Evolutionary conservation across 92 coral and sea anemone species (phyloP), one percentile per base, ranked within the genome.

Genomic region (Palythoa heliodiscus): DNA sequence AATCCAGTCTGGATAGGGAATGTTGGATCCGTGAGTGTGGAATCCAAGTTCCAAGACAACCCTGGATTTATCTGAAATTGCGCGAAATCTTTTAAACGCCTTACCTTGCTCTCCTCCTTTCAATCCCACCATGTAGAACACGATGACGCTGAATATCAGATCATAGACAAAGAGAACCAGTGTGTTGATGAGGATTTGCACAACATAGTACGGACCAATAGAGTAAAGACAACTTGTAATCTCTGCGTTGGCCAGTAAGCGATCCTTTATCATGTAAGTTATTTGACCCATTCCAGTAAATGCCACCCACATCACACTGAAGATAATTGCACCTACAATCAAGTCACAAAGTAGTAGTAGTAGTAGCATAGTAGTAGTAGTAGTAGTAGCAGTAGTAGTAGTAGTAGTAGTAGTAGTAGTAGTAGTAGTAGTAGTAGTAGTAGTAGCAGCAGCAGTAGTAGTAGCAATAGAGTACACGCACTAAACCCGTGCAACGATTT

Each of bases 161-260:
- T 80, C 84, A 39, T 80, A 80, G 2, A 43, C 70, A 50, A 80
- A 40, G 22, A 80, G 60, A 6, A 80, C 84, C 61, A 80, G 61
- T 4, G 84, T 80, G 74, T 80, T 80, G 0, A 80, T 66, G 63
- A 19, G 11, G 23, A 80, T 64, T 66, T 80, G 84, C 43, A 80
- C 84, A n/a, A 80, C 43, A 55, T 80, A 80, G 73, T 80, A 80
- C 22, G 84, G 84, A 39, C 83, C 83, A n/a, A 78, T 78, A 19
- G 83, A 78, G 40, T 78, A 78, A 11, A 78, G 71, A 63, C 83
- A 60, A 67, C 83, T 78, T 37, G 73, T 63, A 13, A 78, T 78
- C 68, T 78, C 83, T 40, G 83, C 11, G 74, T 80, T 80, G 43
- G 84, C 84, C 63, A 80, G 73, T 48, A 47, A 14, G 47, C 84